phyloP scores from a whole-genome alignment of 2,888 invertebrate species.

The Bellardia bayeri region DNA sequence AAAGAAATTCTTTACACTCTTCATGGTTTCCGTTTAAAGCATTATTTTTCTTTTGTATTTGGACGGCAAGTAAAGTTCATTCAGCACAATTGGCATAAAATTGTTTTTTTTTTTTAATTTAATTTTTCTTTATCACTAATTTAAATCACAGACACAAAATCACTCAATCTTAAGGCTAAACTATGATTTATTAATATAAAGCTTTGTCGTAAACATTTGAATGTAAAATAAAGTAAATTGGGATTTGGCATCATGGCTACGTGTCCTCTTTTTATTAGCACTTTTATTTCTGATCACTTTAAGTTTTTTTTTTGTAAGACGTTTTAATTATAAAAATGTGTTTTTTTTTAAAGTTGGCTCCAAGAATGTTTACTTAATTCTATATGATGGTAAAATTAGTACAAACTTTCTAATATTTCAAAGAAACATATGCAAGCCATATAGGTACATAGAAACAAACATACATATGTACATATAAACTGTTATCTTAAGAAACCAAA shows the following conservation, averaged over 20 bases:
- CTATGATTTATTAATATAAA: conserved; percentile 33
- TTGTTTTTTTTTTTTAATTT: conserved; percentile 42
- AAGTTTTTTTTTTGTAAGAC: not conserved
- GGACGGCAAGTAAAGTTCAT: conserved; percentile 52
- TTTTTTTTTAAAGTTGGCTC: not conserved
- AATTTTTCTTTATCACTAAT: conserved; percentile 33
- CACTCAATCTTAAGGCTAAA: conserved; percentile 56
- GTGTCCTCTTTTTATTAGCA: not conserved
- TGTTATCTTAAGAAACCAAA: not conserved
- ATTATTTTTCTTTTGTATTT: conserved; percentile 27
- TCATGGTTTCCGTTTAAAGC: conserved; percentile 77
- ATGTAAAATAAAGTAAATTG: conserved; percentile 52
- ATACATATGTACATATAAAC: not conserved
- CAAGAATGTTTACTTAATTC: too few species aligned
- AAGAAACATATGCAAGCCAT: not conserved
- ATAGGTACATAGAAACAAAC: not conserved
- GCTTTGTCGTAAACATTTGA: conserved; percentile 30
- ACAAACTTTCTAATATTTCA: too few species aligned
- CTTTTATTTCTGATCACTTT: conserved; percentile 22
- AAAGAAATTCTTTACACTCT: conserved; percentile 83
- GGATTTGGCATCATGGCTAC: conserved; percentile 24
- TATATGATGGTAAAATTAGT: too few species aligned
- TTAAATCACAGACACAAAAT: conserved; percentile 65
- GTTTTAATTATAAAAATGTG: conserved; percentile 25
- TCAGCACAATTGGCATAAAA: conserved; percentile 31